Conservation (phyloP, 2,113 vertebrate species). For the Nothocercus julius region DNA sequence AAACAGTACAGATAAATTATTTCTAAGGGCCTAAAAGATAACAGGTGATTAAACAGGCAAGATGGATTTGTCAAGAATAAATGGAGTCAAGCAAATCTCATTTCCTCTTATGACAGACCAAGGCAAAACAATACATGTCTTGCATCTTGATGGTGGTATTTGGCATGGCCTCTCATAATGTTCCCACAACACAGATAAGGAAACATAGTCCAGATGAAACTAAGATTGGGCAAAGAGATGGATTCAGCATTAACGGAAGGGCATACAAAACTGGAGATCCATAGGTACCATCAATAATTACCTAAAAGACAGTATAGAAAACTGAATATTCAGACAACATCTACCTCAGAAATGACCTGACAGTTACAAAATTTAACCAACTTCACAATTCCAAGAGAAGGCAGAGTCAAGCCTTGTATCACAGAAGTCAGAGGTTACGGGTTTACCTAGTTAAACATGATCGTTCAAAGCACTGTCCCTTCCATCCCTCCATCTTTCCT, state of each 20-base stretch:
- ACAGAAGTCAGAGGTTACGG: neutral
- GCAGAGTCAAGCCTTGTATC: neutral
- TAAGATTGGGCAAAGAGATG: neutral
- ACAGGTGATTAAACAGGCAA: slow-evolving; percentile 48
- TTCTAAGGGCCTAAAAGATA: slow-evolving; percentile 31
- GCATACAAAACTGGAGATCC: neutral
- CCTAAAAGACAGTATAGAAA: neutral
- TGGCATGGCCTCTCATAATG: neutral
- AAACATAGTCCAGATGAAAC: neutral
- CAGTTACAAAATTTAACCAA: neutral
- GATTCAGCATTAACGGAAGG: neutral
- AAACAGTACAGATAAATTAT: neutral
- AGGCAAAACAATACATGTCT: neutral
- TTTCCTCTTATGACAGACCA: slow-evolving; percentile 45
- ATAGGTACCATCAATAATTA: neutral
- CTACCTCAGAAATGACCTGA: neutral
- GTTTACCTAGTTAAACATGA: neutral
- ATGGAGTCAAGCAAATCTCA: slow-evolving; percentile 50
- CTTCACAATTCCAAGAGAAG: neutral
- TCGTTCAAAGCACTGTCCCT: neutral
- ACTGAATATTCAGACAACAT: neutral
- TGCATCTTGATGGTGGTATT: slow-evolving; percentile 28
- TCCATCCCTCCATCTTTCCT: neutral
- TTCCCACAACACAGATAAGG: slow-evolving; percentile 4
- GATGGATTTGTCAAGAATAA: slow-evolving; percentile 38